phyloP scores from a whole-genome alignment of 2,113 vertebrate genomes.

The Pomatostomus ruficeps region DNA sequence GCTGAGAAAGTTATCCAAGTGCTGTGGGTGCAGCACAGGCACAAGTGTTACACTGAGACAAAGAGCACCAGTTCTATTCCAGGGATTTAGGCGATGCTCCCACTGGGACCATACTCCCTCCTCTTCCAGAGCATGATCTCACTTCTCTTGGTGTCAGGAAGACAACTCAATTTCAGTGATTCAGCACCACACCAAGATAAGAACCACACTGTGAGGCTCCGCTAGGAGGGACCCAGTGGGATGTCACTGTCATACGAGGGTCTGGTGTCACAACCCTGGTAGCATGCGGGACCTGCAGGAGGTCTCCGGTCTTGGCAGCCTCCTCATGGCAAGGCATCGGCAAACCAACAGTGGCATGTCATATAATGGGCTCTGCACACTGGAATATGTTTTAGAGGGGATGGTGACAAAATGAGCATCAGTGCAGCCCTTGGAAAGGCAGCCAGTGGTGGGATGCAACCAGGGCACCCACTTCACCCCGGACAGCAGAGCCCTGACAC shows the following conservation, averaged over 20 bases:
- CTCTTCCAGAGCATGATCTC: background rate
- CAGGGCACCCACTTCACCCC: background rate
- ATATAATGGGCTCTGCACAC: background rate
- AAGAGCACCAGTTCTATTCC: background rate
- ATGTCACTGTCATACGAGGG: background rate
- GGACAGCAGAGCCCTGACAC: background rate
- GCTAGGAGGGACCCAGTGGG: fast-evolving
- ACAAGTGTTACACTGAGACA: fast-evolving
- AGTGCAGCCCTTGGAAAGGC: background rate
- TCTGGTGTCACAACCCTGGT: background rate
- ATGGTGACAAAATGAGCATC: background rate
- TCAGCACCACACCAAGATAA: background rate
- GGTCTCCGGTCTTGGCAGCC: background rate
- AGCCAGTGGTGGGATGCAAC: background rate
- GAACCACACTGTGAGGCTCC: background rate
- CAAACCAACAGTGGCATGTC: fast-evolving
- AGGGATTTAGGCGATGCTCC: background rate
- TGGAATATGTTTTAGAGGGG: background rate
- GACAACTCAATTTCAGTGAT: background rate
- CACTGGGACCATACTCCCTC: background rate
- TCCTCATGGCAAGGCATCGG: background rate
- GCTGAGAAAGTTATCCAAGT: background rate
- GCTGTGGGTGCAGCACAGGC: background rate
- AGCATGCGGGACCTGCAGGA: background rate
- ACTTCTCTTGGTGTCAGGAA: background rate